Evolutionary conservation across 2,888 invertebrate genomes (phyloP), one percentile per base, ranked within the genome.

Genomic region (Myopa tessellatipennis): DNA sequence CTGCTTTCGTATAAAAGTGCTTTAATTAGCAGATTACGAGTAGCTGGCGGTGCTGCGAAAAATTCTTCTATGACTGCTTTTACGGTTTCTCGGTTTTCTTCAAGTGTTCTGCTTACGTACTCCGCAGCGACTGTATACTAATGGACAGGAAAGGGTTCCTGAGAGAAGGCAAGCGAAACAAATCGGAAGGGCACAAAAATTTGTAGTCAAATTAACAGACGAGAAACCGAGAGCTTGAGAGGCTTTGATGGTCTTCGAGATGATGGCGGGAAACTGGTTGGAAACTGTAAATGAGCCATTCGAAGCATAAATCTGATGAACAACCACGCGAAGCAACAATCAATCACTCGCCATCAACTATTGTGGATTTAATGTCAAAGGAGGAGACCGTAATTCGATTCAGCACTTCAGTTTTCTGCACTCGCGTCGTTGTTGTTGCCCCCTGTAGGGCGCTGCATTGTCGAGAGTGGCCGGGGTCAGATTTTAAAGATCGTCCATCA

Each of bases 331-430:
- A 6, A 26, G 26, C 26, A 85, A 85, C 85, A 85, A 84, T 84
- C 85, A 85, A 84, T 84, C 85, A 84, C 85, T 85, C 83, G 83
- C 85, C 82, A 83, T 83, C 83, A 85, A 77, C 40, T 52, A 72
- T 80, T 82, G 81, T 78, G 82, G 79, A 69, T 18, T n/a, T 36
- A 18, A 60, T 60, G 38, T 38, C 26, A 65, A 36, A 65, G 36
- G 16, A 36, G 65, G 34, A 6, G 18, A 36, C 34, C 16, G 18
- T 18, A 58, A 12, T 12, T n/a, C 16, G 5, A 12, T n/a, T 12
- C 16, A 26, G 26, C 26, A 26, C n/a, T n/a, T n/a, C n/a, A n/a
- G n/a, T n/a, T n/a, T n/a, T 12, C 16, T 1, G 26, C 26, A 26
- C 26, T 26, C 26, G 26, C 26, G 2, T 26, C 26, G 26, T 26